A percentile compares a stretch with the other conserved stretches of the same genome.
Conservation (phyloP, 2,113 vertebrate species). For the Corvus moneduloides region DNA sequence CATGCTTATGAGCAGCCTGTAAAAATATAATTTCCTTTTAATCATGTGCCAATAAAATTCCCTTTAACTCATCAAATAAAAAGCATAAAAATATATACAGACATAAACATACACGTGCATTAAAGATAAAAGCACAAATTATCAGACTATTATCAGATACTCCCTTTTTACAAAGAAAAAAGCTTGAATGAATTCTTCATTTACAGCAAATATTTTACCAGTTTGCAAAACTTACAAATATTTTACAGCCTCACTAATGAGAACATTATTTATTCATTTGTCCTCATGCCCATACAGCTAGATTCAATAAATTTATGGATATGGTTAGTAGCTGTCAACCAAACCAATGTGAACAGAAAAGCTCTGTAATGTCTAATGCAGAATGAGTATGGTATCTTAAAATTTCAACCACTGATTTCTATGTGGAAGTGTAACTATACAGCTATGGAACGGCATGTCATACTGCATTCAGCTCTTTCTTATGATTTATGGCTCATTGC, state of each 20-base stretch:
- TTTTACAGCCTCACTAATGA: neutral
- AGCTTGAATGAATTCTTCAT: neutral
- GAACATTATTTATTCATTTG: neutral
- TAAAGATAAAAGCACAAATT: neutral
- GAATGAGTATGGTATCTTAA: rapidly evolving
- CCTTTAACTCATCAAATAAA: neutral
- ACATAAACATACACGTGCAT: neutral
- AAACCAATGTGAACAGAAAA: neutral
- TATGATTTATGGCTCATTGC: neutral
- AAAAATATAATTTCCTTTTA: neutral
- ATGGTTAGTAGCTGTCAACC: neutral
- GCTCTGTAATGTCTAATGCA: neutral
- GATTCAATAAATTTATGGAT: neutral
- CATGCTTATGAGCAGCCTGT: neutral
- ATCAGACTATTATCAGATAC: neutral
- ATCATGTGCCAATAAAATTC: neutral
- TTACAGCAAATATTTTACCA: neutral
- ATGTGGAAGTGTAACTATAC: neutral
- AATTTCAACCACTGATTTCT: neutral
- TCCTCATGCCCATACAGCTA: neutral
- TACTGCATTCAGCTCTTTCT: neutral
- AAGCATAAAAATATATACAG: neutral
- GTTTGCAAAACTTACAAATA: neutral
- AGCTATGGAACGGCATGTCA: neutral
- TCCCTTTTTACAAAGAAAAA: neutral